Conservation (phyloP, 2,797 vertebrate species). For the Lagocephalus sceleratus region DNA sequence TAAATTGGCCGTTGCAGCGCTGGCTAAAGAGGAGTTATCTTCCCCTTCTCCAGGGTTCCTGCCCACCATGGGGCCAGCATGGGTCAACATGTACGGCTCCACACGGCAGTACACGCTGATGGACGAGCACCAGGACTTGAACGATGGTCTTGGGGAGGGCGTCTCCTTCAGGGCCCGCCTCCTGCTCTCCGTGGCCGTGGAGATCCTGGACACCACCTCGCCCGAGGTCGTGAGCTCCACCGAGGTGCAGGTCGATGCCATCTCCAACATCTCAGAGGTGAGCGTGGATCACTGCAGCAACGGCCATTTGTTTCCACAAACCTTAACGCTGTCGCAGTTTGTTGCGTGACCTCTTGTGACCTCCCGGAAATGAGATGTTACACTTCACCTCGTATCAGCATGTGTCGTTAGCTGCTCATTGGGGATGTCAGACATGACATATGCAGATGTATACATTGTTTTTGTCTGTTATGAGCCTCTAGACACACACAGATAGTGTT, state of each 20-base stretch:
- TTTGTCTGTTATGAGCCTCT: constrained; percentile 1
- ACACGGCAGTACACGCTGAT: constrained; percentile 93
- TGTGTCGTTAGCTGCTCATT: constrained; percentile 23
- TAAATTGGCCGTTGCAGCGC: too few relatives aligned
- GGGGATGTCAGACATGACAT: constrained; percentile 35
- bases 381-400: not conserved
- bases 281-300: constrained; percentile 33
- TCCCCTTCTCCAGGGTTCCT: constrained; percentile 85
- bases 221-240: constrained; percentile 87
- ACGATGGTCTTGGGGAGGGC: constrained; percentile 92
- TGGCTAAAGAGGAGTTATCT: too few relatives aligned
- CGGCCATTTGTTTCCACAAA: too few relatives aligned
- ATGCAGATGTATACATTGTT: not conserved
- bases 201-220: constrained; percentile 90
- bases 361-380: too few relatives aligned
- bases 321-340: too few relatives aligned
- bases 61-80: constrained; percentile 90
- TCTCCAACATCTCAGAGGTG: constrained; percentile 87
- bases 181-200: constrained; percentile 86
- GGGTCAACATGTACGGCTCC: constrained; percentile 98
- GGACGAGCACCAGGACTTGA: constrained; percentile 97
- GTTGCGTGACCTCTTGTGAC: too few relatives aligned
- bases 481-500: too few relatives aligned
- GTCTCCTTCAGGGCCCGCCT: constrained; percentile 96
- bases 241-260: constrained; percentile 86